Percentiles rank a stretch among this genome's conserved stretches.
phyloP scores from a whole-genome alignment of 1,140 invertebrate genomes.

The Trichonephila clavipes region DNA sequence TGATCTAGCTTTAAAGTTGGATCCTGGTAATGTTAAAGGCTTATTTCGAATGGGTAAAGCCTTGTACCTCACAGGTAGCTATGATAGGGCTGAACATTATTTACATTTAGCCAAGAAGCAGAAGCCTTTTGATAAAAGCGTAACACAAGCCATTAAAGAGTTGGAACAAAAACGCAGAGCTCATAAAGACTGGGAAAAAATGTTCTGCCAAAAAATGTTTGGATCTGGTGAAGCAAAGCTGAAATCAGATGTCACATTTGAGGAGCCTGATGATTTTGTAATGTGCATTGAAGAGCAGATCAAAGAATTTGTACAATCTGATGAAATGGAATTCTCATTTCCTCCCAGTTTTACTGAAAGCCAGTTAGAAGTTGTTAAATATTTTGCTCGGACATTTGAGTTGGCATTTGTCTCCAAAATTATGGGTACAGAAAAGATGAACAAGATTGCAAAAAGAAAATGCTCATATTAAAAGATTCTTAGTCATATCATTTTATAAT shows the following conservation, averaged over 20 bases:
- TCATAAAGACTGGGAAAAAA: conserved; percentile 52
- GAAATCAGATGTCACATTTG: neutral
- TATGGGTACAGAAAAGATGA: conserved; percentile 15
- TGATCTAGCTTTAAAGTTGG: conserved; percentile 46
- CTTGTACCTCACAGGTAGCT: neutral
- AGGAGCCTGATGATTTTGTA: conserved; percentile 54
- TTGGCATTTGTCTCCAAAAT: conserved; percentile 62
- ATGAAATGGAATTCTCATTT: conserved; percentile 48
- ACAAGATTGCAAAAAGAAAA: conserved; percentile 54
- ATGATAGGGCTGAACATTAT: conserved; percentile 49
- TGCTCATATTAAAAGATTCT: neutral
- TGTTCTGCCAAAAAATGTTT: conserved; percentile 35
- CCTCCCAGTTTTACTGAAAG: conserved; percentile 33
- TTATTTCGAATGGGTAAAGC: conserved; percentile 61
- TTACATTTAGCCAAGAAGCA: conserved; percentile 33
- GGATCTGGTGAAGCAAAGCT: neutral
- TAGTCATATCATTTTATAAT: neutral
- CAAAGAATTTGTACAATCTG: conserved; percentile 24
- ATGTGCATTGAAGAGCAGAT: neutral
- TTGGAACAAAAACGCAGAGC: conserved; percentile 42
- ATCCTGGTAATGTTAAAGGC: conserved; percentile 49
- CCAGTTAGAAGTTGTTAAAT: conserved; percentile 46
- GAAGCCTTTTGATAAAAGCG: conserved; percentile 41
- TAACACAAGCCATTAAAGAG: conserved; percentile 20
- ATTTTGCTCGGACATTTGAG: neutral